A percentile compares a stretch with the other conserved stretches of the same genome.
These are phyloP conservation scores for Marasmarcha lunaedactyla DNA, from an alignment of 2,888 invertebrate genomes.

Conservation along the genomic window DNA sequence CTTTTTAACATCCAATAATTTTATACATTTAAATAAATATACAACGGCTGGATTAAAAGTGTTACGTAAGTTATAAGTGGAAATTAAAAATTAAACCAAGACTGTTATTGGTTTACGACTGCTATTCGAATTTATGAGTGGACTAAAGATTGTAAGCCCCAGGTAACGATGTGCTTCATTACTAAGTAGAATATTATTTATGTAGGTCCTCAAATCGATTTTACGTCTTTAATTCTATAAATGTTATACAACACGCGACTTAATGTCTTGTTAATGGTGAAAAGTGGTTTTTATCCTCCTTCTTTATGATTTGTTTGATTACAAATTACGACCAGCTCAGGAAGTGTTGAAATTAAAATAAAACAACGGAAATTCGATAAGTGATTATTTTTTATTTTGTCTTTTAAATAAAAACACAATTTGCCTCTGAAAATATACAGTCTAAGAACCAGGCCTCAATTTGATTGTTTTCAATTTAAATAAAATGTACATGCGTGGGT, in stretches of 20 bases:
- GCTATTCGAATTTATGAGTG: constrained; percentile 31
- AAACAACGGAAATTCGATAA: constrained; percentile 31
- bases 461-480: background rate
- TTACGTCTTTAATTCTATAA: constrained; percentile 29
- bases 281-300: background rate
- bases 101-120: constrained; percentile 25
- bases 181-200: constrained; percentile 47
- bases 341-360: constrained; percentile 19
- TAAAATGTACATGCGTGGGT: constrained; percentile 8
- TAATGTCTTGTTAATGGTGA: constrained; percentile 6
- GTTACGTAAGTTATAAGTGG: background rate
- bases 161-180: constrained; percentile 45
- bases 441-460: background rate
- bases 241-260: constrained; percentile 20
- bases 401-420: constrained; percentile 38
- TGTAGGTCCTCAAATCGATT: constrained; percentile 27
- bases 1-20: background rate
- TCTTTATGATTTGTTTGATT: no score
- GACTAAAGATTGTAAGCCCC: constrained; percentile 33
- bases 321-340: background rate
- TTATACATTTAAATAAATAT: constrained; percentile 12
- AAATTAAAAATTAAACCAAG: constrained; percentile 8
- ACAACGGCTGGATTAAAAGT: background rate
- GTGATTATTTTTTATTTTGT: constrained; percentile 44
- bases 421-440: constrained; percentile 44